Evolutionary conservation across 2,797 vertebrate genomes (phyloP).

Genomic region (Lophura swinhoii): DNA sequence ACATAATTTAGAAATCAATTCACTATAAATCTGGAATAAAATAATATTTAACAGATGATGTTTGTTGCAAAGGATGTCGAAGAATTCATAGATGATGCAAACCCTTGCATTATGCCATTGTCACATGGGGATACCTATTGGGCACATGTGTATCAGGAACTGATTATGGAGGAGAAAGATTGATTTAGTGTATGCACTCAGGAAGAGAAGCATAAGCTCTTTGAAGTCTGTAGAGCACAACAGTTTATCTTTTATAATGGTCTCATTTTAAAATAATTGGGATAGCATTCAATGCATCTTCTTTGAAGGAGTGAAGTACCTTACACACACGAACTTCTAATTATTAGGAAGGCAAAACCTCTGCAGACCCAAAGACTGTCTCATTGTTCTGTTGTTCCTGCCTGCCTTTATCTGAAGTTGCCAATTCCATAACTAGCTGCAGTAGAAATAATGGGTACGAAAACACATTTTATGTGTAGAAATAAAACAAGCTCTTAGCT

Average conservation of each 20-base stretch:
- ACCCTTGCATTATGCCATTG: not conserved
- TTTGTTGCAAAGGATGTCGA: not conserved
- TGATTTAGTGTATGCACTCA: not conserved
- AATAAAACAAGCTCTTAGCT: not conserved
- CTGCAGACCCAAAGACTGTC: not conserved
- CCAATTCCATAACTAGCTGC: not conserved
- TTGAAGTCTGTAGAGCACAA: not conserved
- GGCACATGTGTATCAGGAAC: not conserved
- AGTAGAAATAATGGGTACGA: not conserved
- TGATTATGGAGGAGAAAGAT: not conserved
- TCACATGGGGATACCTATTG: not conserved
- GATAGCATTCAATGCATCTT: not conserved
- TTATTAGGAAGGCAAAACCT: not conserved
- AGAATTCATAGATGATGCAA: not conserved
- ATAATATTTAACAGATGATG: not conserved
- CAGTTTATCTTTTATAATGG: not conserved
- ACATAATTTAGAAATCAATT: not conserved
- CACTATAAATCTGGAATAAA: not conserved
- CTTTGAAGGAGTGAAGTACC: not conserved
- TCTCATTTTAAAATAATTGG: conserved; percentile 6
- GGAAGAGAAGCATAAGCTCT: not conserved
- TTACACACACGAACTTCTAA: not conserved
- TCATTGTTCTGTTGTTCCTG: not conserved
- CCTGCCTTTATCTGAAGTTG: not conserved
- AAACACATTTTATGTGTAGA: not conserved